Conservation (phyloP, 2,888 invertebrate species). For the Chrysolina americana region DNA sequence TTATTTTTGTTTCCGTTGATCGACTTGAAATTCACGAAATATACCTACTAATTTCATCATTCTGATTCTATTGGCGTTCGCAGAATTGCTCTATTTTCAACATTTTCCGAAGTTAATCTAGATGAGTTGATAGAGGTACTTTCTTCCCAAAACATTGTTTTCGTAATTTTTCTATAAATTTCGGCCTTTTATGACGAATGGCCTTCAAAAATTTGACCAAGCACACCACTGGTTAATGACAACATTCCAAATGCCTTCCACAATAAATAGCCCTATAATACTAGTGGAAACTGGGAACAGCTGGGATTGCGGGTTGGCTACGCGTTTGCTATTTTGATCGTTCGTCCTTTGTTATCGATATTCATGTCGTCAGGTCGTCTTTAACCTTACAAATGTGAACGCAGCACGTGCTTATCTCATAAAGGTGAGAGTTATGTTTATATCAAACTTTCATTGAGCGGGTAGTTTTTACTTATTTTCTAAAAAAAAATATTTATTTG, state of each 20-base stretch:
- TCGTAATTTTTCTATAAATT: too few relatives aligned
- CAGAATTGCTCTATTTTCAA: too few relatives aligned
- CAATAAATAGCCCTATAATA: not conserved
- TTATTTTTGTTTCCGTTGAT: too few relatives aligned
- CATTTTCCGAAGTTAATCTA: too few relatives aligned
- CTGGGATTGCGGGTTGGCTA: not conserved
- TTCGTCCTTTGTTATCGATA: not conserved
- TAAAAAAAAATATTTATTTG: too few relatives aligned
- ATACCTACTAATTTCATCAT: too few relatives aligned
- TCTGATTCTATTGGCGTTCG: too few relatives aligned
- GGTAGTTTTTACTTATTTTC: too few relatives aligned
- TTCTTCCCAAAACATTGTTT: too few relatives aligned
- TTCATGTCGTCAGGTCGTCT: too few relatives aligned
- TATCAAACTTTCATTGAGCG: not conserved
- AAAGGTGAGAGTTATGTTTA: not conserved
- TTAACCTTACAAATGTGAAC: conserved; percentile 4
- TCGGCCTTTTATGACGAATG: not conserved
- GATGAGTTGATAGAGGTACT: too few relatives aligned
- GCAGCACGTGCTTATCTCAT: not conserved
- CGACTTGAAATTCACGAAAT: too few relatives aligned
- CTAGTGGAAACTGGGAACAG: conserved; percentile 8
- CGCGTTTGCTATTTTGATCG: not conserved
- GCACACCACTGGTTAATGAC: not conserved
- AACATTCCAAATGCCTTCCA: not conserved
- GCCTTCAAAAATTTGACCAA: not conserved